Conservation (phyloP, 2,797 vertebrate species). For the Nasua narica region DNA sequence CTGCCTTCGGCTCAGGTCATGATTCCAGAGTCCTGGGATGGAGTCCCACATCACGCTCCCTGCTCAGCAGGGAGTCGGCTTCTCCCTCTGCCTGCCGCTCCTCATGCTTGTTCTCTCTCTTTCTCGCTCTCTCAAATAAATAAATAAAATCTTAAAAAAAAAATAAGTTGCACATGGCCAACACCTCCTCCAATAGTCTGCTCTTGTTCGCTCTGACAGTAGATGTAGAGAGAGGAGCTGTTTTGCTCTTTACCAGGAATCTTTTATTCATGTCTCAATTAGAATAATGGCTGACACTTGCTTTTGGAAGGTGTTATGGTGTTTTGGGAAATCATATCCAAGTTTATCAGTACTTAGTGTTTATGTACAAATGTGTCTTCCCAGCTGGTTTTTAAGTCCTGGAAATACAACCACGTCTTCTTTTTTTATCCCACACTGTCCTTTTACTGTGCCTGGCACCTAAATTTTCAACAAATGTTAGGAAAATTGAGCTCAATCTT, state of each 20-base stretch:
- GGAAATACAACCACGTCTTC: not conserved
- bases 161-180: not conserved
- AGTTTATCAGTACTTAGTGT: not conserved
- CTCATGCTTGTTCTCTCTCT: no score
- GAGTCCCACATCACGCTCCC: no score
- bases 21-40: no score
- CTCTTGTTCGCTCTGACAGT: not conserved
- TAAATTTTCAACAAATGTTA: constrained; percentile 26
- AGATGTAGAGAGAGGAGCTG: not conserved
- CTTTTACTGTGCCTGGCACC: not conserved
- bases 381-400: not conserved
- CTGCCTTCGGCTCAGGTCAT: no score
- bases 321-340: not conserved
- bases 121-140: no score
- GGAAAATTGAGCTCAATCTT: not conserved
- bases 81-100: no score
- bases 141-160: no score
- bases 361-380: not conserved
- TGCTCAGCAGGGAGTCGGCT: no score
- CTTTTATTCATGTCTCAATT: not conserved
- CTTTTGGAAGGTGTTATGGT: constrained; percentile 13
- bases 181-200: not conserved
- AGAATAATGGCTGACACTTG: not conserved
- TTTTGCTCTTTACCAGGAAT: not conserved
- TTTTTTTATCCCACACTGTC: not conserved